Base-by-base conservation (phyloP, 2,113 vertebrate species). In the Sciurus niger region DNA sequence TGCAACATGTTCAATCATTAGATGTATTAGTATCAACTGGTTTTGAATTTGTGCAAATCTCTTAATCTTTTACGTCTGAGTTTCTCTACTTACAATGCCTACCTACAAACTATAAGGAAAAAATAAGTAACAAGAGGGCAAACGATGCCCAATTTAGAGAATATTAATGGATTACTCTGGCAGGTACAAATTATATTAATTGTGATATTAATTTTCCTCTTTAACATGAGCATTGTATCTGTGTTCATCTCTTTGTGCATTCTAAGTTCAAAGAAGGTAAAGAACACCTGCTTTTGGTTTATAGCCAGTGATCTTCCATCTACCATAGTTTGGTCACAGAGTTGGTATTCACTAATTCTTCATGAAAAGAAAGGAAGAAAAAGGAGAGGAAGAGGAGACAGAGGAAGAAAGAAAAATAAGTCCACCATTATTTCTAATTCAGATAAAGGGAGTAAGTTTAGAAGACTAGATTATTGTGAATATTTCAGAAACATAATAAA, bases 401-500 rank as follows among this genome's bases (percentile, higher is more conserved):
- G 10, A 58, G 34, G 17, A 20, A 5, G 4, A 34, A n/a, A 18
- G 78, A 84, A 87, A 91, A 84, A 40, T 40, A 84, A 43, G 3
- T n/a, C 20, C 16, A 51, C 7, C 6, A 40, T 46, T 79, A 13
- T 43, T 53, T 16, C 34, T 77, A 70, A 73, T 67, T 91, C 60
- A 67, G 43, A 90, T 20, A 73, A 25, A 65, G 1, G 13, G 7
- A 79, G 11, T 60, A 67, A 74, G 12, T 70, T 77, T 7, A 77
- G 58, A 16, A 72, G 55, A 80, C 4, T 63, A 92, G 25, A 67
- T 79, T 84, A n/a, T 20, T 37, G 9, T 34, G 14, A 76, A 93
- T n/a, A 73, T 9, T 84, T 90, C 63, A 58, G 77, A 90, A 91
- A 77, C 68, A 89, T n/a, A 89, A 88, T 67, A 85, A 89, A 89